Percentiles rank a stretch among this genome's conserved stretches.
These are phyloP conservation scores for Drosophila orosa DNA, from an alignment of 1,140 invertebrate species.

Conservation along the genomic window DNA sequence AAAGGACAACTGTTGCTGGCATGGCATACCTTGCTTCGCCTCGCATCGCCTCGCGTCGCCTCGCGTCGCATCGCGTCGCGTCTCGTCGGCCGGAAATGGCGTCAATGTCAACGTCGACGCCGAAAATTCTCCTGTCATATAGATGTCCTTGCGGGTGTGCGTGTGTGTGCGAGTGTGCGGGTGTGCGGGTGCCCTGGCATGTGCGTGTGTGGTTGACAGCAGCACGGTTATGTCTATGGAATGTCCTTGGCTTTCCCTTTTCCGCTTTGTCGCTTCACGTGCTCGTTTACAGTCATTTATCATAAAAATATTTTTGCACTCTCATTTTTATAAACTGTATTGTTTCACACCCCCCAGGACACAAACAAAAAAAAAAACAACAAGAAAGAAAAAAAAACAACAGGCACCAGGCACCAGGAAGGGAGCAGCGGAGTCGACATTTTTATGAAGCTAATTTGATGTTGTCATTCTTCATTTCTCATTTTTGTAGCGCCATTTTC, in stretches of 20 bases:
- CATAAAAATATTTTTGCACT: conserved; percentile 82
- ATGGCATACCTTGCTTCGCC: conserved; percentile 13
- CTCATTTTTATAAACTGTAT: conserved; percentile 82
- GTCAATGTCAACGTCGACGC: conserved; percentile 79
- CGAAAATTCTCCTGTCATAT: conserved; percentile 65
- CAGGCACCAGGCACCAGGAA: background rate
- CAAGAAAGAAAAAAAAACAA: background rate
- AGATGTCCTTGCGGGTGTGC: conserved; percentile 25
- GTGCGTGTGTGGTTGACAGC: conserved; percentile 76
- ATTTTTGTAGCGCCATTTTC: conserved; percentile 77
- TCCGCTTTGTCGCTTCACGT: conserved; percentile 64
- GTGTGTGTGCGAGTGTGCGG: conserved; percentile 46
- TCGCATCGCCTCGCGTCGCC: conserved; percentile 2
- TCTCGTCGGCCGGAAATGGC: conserved; percentile 76
- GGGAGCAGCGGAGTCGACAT: conserved; percentile 54
- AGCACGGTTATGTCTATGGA: conserved; percentile 79
- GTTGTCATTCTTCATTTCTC: conserved; percentile 82
- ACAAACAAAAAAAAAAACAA: background rate
- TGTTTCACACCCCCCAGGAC: conserved; percentile 64
- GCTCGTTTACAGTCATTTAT: conserved; percentile 82
- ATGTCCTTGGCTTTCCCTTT: conserved; percentile 33
- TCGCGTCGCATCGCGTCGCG: conserved; percentile 1
- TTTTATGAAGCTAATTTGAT: conserved; percentile 82
- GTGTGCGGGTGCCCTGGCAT: conserved; percentile 51
- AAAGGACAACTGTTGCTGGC: conserved; percentile 65